phyloP scores from a whole-genome alignment of 2,888 invertebrate genomes.

The Nemurella pictetii region DNA sequence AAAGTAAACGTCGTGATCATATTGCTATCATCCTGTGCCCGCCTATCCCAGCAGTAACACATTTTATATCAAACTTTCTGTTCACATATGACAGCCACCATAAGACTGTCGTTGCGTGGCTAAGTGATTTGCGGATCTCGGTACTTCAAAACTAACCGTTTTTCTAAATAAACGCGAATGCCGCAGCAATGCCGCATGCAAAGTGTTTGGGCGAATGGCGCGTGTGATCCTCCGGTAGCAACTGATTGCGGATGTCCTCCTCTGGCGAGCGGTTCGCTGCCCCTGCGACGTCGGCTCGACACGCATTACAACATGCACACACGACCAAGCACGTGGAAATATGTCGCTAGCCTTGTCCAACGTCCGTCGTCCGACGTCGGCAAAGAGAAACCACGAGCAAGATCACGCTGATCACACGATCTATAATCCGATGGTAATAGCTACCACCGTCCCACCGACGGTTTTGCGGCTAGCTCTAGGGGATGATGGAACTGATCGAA shows the following conservation, averaged over 20 bases:
- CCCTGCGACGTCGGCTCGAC: neutral
- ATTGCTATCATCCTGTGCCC: neutral
- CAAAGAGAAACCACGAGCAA: neutral
- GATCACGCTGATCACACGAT: neutral
- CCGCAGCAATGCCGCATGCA: neutral
- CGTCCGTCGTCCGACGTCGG: no score
- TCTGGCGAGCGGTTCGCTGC: neutral
- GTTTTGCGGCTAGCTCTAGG: neutral
- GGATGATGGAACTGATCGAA: neutral
- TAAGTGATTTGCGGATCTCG: neutral
- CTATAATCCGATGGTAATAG: neutral
- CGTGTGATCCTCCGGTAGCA: neutral
- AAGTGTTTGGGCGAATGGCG: neutral
- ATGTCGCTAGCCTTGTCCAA: slow-evolving; percentile 6
- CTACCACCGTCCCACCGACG: neutral
- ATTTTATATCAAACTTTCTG: neutral
- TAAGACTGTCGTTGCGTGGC: no score
- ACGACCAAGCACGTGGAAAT: neutral
- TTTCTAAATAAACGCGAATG: neutral
- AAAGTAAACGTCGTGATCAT: neutral
- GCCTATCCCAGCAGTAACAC: neutral
- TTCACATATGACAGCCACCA: neutral
- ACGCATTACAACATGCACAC: neutral
- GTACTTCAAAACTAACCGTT: neutral
- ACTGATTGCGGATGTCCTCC: neutral